Evolutionary conservation across 2,888 invertebrate species (phyloP).

Genomic region (Pandemis cinnamomeana): DNA sequence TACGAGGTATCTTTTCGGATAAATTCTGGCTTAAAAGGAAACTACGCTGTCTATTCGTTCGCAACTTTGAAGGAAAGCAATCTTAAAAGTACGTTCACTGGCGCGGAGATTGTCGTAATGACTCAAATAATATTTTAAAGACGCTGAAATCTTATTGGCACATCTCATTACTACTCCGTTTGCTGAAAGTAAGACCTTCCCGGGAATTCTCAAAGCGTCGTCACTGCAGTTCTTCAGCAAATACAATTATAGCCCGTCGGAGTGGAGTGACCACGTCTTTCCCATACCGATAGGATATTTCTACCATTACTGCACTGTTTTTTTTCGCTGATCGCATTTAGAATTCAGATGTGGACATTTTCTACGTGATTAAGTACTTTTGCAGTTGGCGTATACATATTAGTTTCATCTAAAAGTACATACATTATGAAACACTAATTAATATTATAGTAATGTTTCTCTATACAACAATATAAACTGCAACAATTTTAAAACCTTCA

Average conservation of each 20-base stretch:
- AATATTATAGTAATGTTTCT: too few relatives aligned
- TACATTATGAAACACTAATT: too few relatives aligned
- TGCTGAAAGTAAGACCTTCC: constrained; percentile 25
- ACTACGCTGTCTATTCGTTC: constrained; percentile 10
- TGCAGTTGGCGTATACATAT: too few relatives aligned
- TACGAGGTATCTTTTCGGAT: too few relatives aligned
- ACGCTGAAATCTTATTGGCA: constrained; percentile 37
- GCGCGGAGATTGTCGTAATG: constrained; percentile 7
- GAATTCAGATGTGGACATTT: too few relatives aligned
- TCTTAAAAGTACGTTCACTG: constrained; percentile 4
- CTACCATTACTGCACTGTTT: background rate
- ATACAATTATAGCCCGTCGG: constrained; percentile 37
- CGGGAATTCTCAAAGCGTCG: constrained; percentile 33
- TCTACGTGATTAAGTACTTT: too few relatives aligned
- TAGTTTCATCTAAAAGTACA: too few relatives aligned
- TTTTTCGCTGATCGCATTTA: background rate
- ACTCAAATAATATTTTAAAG: constrained; percentile 38
- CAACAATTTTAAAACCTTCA: background rate
- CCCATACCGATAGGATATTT: constrained; percentile 21
- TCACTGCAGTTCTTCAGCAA: constrained; percentile 36
- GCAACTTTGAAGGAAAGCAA: background rate
- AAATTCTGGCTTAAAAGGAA: too few relatives aligned
- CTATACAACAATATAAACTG: too few relatives aligned
- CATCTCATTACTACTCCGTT: constrained; percentile 37
- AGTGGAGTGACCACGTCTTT: constrained; percentile 34